A percentile compares a stretch with the other conserved stretches of the same genome.
Conservation (phyloP, 2,888 invertebrate genomes). For the Pseudolycoriella hygida region DNA sequence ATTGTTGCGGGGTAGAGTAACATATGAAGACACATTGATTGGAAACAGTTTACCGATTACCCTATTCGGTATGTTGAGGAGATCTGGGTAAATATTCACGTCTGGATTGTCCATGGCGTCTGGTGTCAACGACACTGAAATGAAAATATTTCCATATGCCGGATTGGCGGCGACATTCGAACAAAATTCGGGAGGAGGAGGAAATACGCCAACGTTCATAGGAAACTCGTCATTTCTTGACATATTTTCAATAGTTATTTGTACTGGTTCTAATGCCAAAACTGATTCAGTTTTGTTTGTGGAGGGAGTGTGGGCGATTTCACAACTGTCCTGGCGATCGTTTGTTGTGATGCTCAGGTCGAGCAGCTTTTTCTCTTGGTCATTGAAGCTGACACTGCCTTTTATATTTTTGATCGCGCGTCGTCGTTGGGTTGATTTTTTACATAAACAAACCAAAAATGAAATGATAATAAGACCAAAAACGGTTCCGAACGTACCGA, state of each 20-base stretch:
- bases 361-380: slow-evolving; percentile 72
- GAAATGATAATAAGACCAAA: slow-evolving; percentile 39
- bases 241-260: slow-evolving; percentile 38
- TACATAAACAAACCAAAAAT: slow-evolving; percentile 38
- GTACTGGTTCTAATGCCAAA: slow-evolving; percentile 40
- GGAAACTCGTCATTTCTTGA: slow-evolving; percentile 28
- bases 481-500: slow-evolving; percentile 50
- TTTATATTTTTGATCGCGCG: slow-evolving; percentile 51
- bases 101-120: slow-evolving; percentile 41
- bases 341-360: slow-evolving; percentile 61
- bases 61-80: slow-evolving; percentile 50
- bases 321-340: slow-evolving; percentile 41
- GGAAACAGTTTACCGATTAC: slow-evolving; percentile 25
- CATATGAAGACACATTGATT: slow-evolving; percentile 27
- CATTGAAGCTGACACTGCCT: slow-evolving; percentile 65
- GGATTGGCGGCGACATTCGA: slow-evolving; percentile 27
- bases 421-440: slow-evolving; percentile 31
- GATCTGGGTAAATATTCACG: slow-evolving; percentile 60
- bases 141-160: slow-evolving; percentile 60
- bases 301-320: slow-evolving; percentile 43
- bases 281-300: slow-evolving; percentile 30
- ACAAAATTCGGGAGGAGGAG: slow-evolving; percentile 41
- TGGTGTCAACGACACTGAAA: slow-evolving; percentile 62
- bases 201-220: slow-evolving; percentile 30
- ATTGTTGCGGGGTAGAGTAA: slow-evolving; percentile 30